phyloP scores from a whole-genome alignment of 2,888 invertebrate genomes.

The Sclerodermus sp. region DNA sequence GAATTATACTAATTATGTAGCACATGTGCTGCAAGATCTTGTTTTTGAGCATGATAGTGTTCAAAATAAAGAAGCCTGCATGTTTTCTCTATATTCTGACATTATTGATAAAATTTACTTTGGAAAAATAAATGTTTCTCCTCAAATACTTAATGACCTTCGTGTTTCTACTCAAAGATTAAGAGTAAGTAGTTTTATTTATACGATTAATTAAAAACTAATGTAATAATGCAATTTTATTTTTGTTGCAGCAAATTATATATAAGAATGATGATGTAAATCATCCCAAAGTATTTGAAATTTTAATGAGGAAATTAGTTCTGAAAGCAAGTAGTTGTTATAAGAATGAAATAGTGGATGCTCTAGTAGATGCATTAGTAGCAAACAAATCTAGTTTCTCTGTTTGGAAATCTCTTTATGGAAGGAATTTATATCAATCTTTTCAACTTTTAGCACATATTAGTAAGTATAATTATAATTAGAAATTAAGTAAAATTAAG shows the following conservation, averaged over 20 bases:
- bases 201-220: constrained; percentile 1
- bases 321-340: constrained; percentile 60
- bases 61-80: constrained; percentile 53
- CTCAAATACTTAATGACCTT: constrained; percentile 63
- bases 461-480: constrained; percentile 36
- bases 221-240: constrained; percentile 22
- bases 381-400: constrained; percentile 68
- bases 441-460: constrained; percentile 65
- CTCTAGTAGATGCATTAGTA: constrained; percentile 65
- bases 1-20: constrained; percentile 69
- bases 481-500: constrained; percentile 4
- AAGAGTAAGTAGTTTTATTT: constrained; percentile 57
- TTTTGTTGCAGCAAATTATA: constrained; percentile 39
- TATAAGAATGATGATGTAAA: constrained; percentile 52
- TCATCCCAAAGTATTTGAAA: constrained; percentile 63
- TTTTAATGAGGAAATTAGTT: constrained; percentile 67
- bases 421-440: constrained; percentile 68
- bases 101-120: constrained; percentile 65
- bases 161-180: constrained; percentile 61
- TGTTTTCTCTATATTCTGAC: constrained; percentile 62
- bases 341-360: constrained; percentile 64
- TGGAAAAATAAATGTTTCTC: constrained; percentile 63
- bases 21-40: constrained; percentile 65
- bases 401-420: constrained; percentile 71
- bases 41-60: constrained; percentile 57